Evolutionary conservation across 1,140 invertebrate genomes (phyloP).

Genomic region (Teleopsis dalmanni): DNA sequence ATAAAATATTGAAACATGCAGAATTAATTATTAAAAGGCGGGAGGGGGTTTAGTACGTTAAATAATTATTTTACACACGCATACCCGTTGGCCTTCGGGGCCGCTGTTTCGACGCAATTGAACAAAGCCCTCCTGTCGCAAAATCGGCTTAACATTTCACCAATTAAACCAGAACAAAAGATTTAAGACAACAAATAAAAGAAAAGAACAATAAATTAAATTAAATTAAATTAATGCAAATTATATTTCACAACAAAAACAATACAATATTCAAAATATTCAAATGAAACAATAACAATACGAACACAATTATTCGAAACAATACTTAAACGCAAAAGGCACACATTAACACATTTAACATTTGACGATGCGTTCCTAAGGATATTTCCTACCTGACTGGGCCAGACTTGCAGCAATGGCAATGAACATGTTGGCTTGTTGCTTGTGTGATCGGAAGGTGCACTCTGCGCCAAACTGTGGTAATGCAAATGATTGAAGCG

Average conservation of each 20-base stretch:
- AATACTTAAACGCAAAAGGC: not conserved
- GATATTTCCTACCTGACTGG: conserved; percentile 43
- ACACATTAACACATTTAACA: not conserved
- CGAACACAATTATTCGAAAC: not conserved
- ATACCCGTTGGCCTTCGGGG: conserved; percentile 42
- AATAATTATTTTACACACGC: conserved; percentile 12
- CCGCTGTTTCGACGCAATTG: conserved; percentile 43
- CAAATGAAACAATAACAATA: conserved; percentile 4
- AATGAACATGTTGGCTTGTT: conserved; percentile 50
- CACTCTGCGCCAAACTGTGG: conserved; percentile 35
- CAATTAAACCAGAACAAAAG: not conserved
- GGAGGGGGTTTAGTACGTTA: not conserved
- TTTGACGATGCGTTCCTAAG: not conserved
- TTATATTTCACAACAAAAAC: not conserved
- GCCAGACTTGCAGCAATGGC: conserved; percentile 59
- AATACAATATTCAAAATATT: conserved; percentile 1
- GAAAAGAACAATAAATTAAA: conserved; percentile 7
- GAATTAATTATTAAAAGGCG: not conserved
- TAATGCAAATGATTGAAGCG: conserved; percentile 42
- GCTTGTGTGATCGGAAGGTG: conserved; percentile 1
- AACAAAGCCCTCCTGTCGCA: conserved; percentile 43
- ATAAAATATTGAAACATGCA: not conserved
- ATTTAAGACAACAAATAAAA: conserved; percentile 7
- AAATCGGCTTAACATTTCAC: conserved; percentile 26
- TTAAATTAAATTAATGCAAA: no score